These are phyloP conservation scores for Struthio camelus DNA, from an alignment of 2,113 vertebrate species.

Conservation along the genomic window DNA sequence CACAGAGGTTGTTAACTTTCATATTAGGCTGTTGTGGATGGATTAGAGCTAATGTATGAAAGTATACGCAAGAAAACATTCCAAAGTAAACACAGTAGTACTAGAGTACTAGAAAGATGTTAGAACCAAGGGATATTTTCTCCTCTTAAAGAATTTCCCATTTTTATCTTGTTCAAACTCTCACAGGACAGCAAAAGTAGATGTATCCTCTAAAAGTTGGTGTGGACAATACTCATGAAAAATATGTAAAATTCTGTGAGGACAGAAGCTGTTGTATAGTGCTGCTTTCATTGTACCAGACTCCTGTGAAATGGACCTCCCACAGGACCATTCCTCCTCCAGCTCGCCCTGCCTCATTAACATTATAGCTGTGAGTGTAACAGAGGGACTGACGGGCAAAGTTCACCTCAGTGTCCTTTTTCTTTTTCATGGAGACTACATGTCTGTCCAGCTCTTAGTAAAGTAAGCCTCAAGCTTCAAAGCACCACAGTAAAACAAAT, in stretches of 20 bases:
- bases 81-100: slow-evolving; percentile 25
- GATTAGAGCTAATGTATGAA: slow-evolving; percentile 4
- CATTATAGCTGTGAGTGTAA: not conserved
- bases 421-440: not conserved
- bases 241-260: not conserved
- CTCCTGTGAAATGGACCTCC: not conserved
- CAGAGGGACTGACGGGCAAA: not conserved
- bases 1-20: not conserved
- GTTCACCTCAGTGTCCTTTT: slow-evolving; percentile 13
- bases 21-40: not conserved
- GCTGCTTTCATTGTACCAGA: not conserved
- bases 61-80: not conserved
- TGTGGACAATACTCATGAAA: not conserved
- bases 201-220: not conserved
- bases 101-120: not conserved
- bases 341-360: slow-evolving; percentile 32
- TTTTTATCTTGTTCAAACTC: not conserved
- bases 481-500: not conserved
- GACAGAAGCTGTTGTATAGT: not conserved
- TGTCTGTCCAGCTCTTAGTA: slow-evolving; percentile 33
- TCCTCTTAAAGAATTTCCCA: not conserved
- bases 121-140: not conserved
- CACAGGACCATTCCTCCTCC: slow-evolving; percentile 43
- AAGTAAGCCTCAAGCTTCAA: slow-evolving; percentile 14
- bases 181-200: not conserved